Evolutionary conservation across 2,113 vertebrate genomes (phyloP), one percentile per base, ranked within the genome.

Genomic region (Motacilla alba): DNA sequence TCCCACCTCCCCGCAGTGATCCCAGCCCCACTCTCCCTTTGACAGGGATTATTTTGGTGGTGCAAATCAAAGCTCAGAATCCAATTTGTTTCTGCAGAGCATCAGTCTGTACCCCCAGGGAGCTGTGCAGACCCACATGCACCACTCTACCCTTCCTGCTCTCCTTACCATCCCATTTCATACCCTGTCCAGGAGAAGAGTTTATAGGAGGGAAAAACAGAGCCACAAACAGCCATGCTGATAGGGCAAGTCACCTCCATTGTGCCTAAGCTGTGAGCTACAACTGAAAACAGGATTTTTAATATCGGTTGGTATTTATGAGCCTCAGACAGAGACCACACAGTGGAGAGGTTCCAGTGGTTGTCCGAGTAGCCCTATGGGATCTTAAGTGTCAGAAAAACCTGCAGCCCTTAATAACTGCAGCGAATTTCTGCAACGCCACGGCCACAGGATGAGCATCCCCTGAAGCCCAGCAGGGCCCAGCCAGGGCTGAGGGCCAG

Each of bases 51-150:
- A 88, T 60, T 69, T 86, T 37, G 60, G 39, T 0, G 2, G 14
- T 39, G 39, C 43, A 91, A 95, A 93, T 0, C 41, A 15, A 93
- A 92, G 92, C 37, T 88, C 68, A 88, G 85, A 82, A 88, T 14
- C 43, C 63, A 30, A 26, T 60, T 63, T 88, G 52, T 26, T 62
- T 83, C 52, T 93, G 92, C 37, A 80, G 35, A 80, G 16, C 76
- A 77, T 11, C 33, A 31, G 15, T 13, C 47, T 39, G 33, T 26
- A 80, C 6, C 43, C 50, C 8, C 2, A 27, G 27, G 22, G 3
- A 43, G 66, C 22, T 37, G n/a, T 62, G 39, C 26, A 46, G 46
- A 43, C 27, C 56, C 43, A 31, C 21, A 49, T 2, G 37, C 11
- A 60, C 23, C 18, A 52, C 22, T 26, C 41, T 30, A 52, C 6